Evolutionary conservation across 2,797 vertebrate genomes (phyloP), one percentile per base, ranked within the genome.

Genomic region (Artibeus lituratus): DNA sequence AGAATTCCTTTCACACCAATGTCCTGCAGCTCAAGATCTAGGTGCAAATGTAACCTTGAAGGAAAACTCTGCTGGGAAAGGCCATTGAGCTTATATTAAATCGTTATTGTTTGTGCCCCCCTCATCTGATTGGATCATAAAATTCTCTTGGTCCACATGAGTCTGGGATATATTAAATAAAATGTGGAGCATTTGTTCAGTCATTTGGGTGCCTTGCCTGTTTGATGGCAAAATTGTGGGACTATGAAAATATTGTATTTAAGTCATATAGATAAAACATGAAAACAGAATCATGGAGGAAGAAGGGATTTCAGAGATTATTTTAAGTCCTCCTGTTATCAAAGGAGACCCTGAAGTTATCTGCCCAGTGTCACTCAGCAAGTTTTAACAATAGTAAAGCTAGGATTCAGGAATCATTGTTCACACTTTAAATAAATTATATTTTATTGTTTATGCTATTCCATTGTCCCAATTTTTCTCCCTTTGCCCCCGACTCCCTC

Each of bases 11-110:
- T 87, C 51, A 70, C 67, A 69, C 12, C 76, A 74, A 70, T 83
- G 72, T 89, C 90, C 83, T 95, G 21, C 86, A 95, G 73, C 42
- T 93, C 42, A 59, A 94, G 32, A 49, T 78, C 29, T 65, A 87
- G 82, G 86, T 26, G 49, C 91, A 93, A 94, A 88, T n/a, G 87
- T 92, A 95, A 96, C 21, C 53, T 92, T 74, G 65, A 83, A 87
- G 81, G 70, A 89, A 93, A 69, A 73, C 84, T 94, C 21, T 70
- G 26, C 84, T 93, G 59, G 32, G 78, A 87, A 97, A 92, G 55
- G 44, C 73, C 35, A 0, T 53, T 94, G 85, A 80, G 47, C 21
- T 67, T 87, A 14, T 59, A 59, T 85, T 94, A 65, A 91, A 59
- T 72, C 55, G 82, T 94, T 85, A 42, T 93, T 55, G 32, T 87